Evolutionary conservation across 2,797 vertebrate genomes (phyloP), one percentile per base, ranked within the genome.

Genomic region (Xerus rutilus): DNA sequence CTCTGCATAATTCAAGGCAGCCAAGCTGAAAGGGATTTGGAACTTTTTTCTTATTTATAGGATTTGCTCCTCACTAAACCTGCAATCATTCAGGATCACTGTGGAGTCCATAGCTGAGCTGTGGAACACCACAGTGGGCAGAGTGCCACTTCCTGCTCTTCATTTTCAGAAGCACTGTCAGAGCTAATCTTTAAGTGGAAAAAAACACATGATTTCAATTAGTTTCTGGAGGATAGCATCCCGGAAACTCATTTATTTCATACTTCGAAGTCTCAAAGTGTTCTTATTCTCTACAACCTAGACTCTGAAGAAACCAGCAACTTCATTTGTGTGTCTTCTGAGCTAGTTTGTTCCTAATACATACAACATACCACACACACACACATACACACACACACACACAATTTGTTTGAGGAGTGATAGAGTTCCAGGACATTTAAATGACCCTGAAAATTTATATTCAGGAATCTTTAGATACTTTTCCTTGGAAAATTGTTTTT

Each of bases 131-230:
- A 8, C 6, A 15, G 14, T 1, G 7, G 14, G n/a, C 0, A 30
- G 32, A 93, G 32, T 21, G 13, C 28, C 65, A 6, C 81, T 89
- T 70, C 13, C 30, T 0, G 1, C 67, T 77, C 91, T 93, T 67
- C 54, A 72, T 93, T 96, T 95, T 94, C 57, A 72, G 93, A 85
- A 82, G 28, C 76, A 3, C 77, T 32, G 57, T 87, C 57, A 93
- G 65, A 96, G 20, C 35, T 69, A 59, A 88, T 86, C 81, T 70
- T 82, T 82, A 91, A 89, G 77, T 94, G 74, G 57, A 28, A 67
- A 85, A 70, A 87, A 96, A 35, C 25, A 62, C 45, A 57, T 12
- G 23, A 92, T 92, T 97, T 96, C 91, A 93, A 73, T 96, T 92
- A 86, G 28, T 94, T 96, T 95, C 89, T 95, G 85, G 87, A 23